phyloP scores from a whole-genome alignment of 2,113 vertebrate species.

The Crypturellus undulatus region DNA sequence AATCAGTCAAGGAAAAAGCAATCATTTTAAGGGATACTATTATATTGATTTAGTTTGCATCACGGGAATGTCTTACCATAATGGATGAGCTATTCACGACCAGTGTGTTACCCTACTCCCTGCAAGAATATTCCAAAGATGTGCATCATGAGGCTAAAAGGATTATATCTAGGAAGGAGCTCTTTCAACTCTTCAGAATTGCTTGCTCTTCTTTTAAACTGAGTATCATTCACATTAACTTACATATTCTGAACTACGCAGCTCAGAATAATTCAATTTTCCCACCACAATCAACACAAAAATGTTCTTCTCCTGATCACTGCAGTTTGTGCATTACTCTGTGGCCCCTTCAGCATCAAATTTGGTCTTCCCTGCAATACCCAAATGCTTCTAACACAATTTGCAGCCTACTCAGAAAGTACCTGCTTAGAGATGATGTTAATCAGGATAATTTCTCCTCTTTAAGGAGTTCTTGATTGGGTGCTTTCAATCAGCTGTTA shows the following conservation, averaged over 20 bases:
- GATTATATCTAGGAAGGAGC: neutral
- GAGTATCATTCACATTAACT: constrained; percentile 1
- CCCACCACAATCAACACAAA: constrained; percentile 63
- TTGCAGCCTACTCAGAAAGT: constrained; percentile 36
- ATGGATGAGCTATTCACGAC: constrained; percentile 4
- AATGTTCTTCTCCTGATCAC: constrained; percentile 47
- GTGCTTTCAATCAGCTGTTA: constrained; percentile 49
- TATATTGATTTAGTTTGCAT: constrained; percentile 31
- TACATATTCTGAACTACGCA: constrained; percentile 30
- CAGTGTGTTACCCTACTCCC: neutral
- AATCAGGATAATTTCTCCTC: constrained; percentile 56
- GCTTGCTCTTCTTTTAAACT: constrained; percentile 9
- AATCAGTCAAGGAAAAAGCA: neutral
- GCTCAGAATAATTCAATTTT: constrained; percentile 55
- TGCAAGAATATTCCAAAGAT: neutral
- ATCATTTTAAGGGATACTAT: constrained; percentile 3
- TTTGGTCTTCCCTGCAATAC: constrained; percentile 43
- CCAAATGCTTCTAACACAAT: constrained; percentile 56
- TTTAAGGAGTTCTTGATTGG: constrained; percentile 39
- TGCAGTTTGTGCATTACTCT: constrained; percentile 8
- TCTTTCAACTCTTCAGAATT: neutral
- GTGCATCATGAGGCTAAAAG: neutral
- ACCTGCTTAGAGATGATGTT: constrained; percentile 67
- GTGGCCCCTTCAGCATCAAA: constrained; percentile 64
- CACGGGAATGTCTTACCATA: constrained; percentile 12